Percentiles rank a stretch among this genome's conserved stretches.
Evolutionary conservation across 2,797 vertebrate genomes (phyloP).

Genomic region (Orestias chungarensis): DNA sequence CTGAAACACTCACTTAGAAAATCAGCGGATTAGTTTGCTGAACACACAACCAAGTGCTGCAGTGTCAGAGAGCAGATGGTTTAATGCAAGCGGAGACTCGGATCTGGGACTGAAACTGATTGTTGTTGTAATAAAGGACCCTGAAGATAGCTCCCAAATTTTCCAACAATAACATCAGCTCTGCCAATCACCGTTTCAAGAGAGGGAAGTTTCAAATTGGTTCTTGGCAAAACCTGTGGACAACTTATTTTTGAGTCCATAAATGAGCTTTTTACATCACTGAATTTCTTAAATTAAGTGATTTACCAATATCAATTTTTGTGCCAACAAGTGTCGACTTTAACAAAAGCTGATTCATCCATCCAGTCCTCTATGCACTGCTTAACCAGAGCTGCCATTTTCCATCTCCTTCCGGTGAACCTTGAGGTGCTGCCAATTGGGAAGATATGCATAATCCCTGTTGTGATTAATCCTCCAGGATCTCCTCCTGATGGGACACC

Average conservation of each 20-base stretch:
- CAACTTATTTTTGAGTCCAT: neutral
- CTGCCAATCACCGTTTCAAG: neutral
- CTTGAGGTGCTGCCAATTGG: neutral
- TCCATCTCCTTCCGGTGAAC: neutral
- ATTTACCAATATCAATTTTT: too few relatives aligned
- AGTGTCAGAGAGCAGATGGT: slow-evolving; percentile 22
- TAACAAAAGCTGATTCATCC: neutral
- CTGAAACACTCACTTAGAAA: slow-evolving; percentile 28
- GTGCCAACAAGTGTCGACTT: too few relatives aligned
- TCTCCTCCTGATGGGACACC: neutral
- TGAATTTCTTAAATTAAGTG: neutral
- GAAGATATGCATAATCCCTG: too few relatives aligned
- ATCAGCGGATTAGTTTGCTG: slow-evolving; percentile 28
- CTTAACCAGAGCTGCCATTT: neutral
- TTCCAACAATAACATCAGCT: neutral
- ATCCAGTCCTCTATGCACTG: neutral
- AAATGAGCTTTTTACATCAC: neutral
- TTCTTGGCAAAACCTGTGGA: neutral
- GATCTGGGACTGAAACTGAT: slow-evolving; percentile 24
- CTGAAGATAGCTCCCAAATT: neutral
- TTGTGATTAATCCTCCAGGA: neutral
- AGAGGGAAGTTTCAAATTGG: neutral
- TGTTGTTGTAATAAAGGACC: slow-evolving; percentile 10
- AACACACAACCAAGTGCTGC: slow-evolving; percentile 1
- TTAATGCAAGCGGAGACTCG: neutral